A percentile compares a stretch with the other conserved stretches of the same genome.
phyloP scores from a whole-genome alignment of 2,113 vertebrate genomes.

The Myiozetetes cayanensis region DNA sequence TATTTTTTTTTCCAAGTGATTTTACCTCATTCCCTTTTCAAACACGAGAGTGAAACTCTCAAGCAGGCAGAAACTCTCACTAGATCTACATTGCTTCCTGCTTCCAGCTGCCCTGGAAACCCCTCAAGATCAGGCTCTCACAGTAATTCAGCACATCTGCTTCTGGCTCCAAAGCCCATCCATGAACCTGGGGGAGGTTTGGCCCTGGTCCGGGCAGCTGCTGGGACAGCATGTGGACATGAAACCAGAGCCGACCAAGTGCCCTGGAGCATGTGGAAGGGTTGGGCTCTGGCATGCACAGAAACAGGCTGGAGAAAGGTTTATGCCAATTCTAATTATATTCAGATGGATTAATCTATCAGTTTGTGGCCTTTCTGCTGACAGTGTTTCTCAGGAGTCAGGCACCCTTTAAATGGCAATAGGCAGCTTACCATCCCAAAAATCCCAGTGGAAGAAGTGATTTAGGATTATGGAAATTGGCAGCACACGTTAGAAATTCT shows the following conservation, averaged over 20 bases:
- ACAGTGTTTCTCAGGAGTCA: neutral
- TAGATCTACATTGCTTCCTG: neutral
- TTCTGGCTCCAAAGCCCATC: neutral
- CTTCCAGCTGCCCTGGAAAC: slow-evolving; percentile 10
- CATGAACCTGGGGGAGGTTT: neutral
- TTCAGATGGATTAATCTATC: neutral
- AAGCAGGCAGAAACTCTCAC: neutral
- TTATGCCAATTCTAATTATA: neutral
- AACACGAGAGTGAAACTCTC: neutral
- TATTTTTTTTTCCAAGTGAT: neutral
- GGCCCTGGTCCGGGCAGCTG: neutral
- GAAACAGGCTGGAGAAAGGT: neutral
- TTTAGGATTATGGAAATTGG: neutral
- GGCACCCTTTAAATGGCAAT: neutral
- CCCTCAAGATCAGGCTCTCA: neutral
- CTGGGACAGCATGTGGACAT: neutral
- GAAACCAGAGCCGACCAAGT: neutral
- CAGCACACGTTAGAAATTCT: neutral
- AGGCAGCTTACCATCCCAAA: neutral
- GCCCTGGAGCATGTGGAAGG: neutral
- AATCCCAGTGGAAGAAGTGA: neutral
- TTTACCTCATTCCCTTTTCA: neutral
- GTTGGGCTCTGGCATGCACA: neutral
- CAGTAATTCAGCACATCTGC: slow-evolving; percentile 21
- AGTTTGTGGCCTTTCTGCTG: neutral